A percentile compares a stretch with the other conserved stretches of the same genome.
Conservation (phyloP, 2,113 vertebrate species). For the Eulacestoma nigropectus region DNA sequence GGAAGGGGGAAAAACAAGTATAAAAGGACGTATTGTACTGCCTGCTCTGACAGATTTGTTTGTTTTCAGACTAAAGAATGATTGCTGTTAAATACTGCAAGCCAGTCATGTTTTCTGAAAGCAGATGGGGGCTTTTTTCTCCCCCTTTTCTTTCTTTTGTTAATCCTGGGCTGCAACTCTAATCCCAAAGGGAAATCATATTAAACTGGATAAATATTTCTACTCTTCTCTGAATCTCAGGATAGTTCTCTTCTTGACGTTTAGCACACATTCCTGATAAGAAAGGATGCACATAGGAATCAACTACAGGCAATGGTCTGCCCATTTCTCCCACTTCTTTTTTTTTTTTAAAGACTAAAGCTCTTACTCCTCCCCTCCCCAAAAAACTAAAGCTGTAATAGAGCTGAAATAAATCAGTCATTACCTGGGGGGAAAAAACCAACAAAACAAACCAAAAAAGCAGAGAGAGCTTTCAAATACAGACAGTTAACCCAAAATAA, state of each 20-base stretch:
- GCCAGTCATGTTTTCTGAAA: constrained; percentile 14
- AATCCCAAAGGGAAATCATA: not conserved
- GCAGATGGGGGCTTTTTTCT: not conserved
- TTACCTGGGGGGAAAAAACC: accelerated
- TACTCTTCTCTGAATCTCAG: not conserved
- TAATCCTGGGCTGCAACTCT: not conserved
- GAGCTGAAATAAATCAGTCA: not conserved
- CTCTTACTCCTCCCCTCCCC: not conserved
- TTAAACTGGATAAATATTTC: not conserved
- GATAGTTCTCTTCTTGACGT: not conserved
- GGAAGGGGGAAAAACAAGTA: not conserved
- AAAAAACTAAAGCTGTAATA: not conserved
- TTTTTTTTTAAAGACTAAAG: not conserved
- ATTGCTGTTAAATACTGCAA: constrained; percentile 13
- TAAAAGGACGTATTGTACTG: constrained; percentile 8
- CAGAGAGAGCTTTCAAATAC: not conserved
- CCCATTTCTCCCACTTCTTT: not conserved
- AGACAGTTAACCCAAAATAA: not conserved
- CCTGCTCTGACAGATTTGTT: constrained; percentile 28
- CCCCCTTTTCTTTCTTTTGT: not conserved
- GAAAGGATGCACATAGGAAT: not conserved
- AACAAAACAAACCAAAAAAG: not conserved
- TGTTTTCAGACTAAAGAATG: constrained; percentile 30
- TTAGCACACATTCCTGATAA: not conserved
- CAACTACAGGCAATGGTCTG: not conserved